Evolutionary conservation across 2,888 invertebrate genomes (phyloP).

Genomic region (Halictus quadricinctus): DNA sequence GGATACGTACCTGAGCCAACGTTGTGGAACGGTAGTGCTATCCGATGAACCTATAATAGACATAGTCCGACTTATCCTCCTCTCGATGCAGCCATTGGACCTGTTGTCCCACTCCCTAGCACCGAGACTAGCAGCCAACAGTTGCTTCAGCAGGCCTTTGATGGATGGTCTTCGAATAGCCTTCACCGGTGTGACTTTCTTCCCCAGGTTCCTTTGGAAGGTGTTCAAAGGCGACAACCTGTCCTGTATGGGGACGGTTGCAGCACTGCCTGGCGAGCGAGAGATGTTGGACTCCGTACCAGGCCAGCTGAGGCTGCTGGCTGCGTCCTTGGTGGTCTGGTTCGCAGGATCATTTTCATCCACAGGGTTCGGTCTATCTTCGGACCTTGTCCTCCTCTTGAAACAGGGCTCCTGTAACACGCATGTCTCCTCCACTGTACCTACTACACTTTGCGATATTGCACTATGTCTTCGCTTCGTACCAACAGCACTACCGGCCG

Average conservation of each 20-base stretch:
- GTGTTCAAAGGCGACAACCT: conserved; percentile 76
- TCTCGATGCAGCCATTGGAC: conserved; percentile 51
- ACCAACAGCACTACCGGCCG: conserved; percentile 33
- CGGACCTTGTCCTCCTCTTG: conserved; percentile 78
- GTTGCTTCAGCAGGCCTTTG: conserved; percentile 75
- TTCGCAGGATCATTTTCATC: conserved; percentile 82
- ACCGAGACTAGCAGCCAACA: conserved; percentile 76
- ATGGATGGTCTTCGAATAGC: conserved; percentile 78
- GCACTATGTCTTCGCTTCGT: conserved; percentile 75
- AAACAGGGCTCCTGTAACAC: conserved; percentile 67
- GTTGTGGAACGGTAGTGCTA: conserved; percentile 71
- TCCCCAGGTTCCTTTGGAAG: conserved; percentile 79
- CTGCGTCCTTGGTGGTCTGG: conserved; percentile 68
- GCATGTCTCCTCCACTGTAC: conserved; percentile 48
- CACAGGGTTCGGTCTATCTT: conserved; percentile 75
- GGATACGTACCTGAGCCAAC: conserved; percentile 74
- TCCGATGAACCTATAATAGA: conserved; percentile 66
- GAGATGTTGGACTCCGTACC: conserved; percentile 61
- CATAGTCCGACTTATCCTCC: conserved; percentile 69
- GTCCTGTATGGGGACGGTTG: conserved; percentile 66
- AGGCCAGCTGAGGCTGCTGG: conserved; percentile 72
- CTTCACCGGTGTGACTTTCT: conserved; percentile 79
- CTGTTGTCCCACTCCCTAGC: conserved; percentile 76
- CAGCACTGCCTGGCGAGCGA: conserved; percentile 46
- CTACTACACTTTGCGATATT: conserved; percentile 64